A percentile compares a stretch with the other conserved stretches of the same genome.
Evolutionary conservation across 2,888 invertebrate species (phyloP).

Genomic region (Ormia ochracea): DNA sequence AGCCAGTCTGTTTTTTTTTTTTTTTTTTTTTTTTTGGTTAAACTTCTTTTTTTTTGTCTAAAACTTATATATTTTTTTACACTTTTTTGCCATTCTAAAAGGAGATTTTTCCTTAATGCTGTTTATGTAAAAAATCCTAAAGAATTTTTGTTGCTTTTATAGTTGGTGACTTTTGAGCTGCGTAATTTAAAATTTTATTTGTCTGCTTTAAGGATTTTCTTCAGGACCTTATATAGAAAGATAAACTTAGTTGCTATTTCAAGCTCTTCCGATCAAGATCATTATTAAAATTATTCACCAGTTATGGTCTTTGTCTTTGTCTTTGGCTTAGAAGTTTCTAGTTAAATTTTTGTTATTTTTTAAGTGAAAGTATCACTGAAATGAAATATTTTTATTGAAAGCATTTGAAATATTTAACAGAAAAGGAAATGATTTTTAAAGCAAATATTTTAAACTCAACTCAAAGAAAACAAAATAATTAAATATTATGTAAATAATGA

Average conservation of each 20-base stretch:
- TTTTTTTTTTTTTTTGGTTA: background rate
- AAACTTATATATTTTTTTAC: slow-evolving; percentile 29
- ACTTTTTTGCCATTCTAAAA: background rate
- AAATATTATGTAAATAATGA: too few species aligned
- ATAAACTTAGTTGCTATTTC: background rate
- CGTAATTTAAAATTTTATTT: background rate
- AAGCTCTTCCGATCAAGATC: background rate
- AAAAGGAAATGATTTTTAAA: too few species aligned
- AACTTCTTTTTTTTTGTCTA: slow-evolving; percentile 25
- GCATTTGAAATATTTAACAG: background rate
- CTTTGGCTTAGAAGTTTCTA: background rate
- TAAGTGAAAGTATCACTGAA: too few species aligned
- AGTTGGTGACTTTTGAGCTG: background rate
- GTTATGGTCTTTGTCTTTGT: background rate
- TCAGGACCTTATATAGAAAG: slow-evolving; percentile 1
- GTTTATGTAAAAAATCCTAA: background rate
- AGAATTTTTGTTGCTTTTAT: slow-evolving; percentile 12
- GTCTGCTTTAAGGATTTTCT: background rate
- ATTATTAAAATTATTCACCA: background rate
- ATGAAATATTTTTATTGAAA: too few species aligned
- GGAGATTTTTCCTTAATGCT: background rate
- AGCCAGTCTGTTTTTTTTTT: background rate
- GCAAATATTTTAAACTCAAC: too few species aligned
- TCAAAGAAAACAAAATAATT: too few species aligned
- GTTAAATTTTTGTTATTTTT: slow-evolving; percentile 1